phyloP scores from a whole-genome alignment of 2,797 vertebrate genomes.

The Sebastes vulpes region DNA sequence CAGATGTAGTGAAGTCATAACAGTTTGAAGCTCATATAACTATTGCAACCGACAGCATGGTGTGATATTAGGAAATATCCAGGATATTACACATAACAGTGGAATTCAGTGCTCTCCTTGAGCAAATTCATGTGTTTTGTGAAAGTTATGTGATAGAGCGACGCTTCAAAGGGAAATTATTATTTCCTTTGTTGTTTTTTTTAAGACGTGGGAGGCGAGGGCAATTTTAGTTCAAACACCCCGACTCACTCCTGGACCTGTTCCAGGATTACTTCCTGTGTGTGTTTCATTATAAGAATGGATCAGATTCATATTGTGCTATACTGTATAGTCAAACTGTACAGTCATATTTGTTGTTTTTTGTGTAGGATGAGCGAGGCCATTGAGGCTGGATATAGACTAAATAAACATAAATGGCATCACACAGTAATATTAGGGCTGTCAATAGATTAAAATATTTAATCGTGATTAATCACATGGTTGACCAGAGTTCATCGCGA shows the following conservation, averaged over 20 bases:
- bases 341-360: background rate
- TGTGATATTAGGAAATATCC: slow-evolving; percentile 3
- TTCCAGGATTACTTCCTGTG: background rate
- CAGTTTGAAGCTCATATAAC: background rate
- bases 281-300: background rate
- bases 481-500: no score
- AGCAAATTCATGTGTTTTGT: background rate
- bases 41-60: background rate
- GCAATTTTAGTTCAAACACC: background rate
- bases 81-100: background rate
- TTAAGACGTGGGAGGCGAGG: background rate
- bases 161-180: background rate
- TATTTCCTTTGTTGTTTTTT: background rate
- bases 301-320: background rate
- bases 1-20: background rate
- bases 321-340: background rate
- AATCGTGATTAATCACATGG: no score
- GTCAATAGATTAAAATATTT: no score
- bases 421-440: background rate
- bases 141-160: background rate
- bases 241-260: background rate
- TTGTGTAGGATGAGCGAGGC: background rate
- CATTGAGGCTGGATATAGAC: background rate
- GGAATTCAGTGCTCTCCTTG: background rate
- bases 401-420: background rate